phyloP scores from a whole-genome alignment of 2,888 invertebrate genomes.

The Drymonia ruficornis region DNA sequence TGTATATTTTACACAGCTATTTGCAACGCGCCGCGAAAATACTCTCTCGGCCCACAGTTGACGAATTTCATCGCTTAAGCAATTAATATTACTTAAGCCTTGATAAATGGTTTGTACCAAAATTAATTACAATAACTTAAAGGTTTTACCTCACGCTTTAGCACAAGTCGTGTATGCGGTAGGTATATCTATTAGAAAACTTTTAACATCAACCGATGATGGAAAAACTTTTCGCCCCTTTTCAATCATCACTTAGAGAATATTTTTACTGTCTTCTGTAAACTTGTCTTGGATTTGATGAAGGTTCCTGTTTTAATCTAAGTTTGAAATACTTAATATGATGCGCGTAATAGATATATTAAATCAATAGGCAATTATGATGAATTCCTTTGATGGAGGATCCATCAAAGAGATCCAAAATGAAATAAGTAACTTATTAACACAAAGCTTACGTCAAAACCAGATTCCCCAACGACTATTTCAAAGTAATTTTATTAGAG shows the following conservation, averaged over 20 bases:
- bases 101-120: constrained; percentile 20
- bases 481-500: too few species aligned
- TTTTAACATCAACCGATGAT: constrained; percentile 9
- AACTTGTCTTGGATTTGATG: not conserved
- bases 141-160: not conserved
- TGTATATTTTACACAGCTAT: constrained; percentile 11
- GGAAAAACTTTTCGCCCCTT: constrained; percentile 11
- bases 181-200: constrained; percentile 17
- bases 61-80: constrained; percentile 12
- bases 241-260: constrained; percentile 6
- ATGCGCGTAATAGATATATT: too few species aligned
- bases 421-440: not conserved
- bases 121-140: constrained; percentile 13
- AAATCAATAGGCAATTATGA: too few species aligned
- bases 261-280: constrained; percentile 3
- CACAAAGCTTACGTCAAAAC: not conserved
- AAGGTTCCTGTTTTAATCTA: not conserved
- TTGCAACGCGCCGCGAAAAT: constrained; percentile 1
- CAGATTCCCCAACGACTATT: not conserved
- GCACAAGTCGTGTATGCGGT: not conserved
- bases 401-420: not conserved
- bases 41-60: not conserved
- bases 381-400: too few species aligned
- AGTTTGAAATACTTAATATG: not conserved
- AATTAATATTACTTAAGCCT: constrained; percentile 26